Base-by-base conservation (phyloP, 2,113 vertebrate genomes). In the Notiomystis cincta region DNA sequence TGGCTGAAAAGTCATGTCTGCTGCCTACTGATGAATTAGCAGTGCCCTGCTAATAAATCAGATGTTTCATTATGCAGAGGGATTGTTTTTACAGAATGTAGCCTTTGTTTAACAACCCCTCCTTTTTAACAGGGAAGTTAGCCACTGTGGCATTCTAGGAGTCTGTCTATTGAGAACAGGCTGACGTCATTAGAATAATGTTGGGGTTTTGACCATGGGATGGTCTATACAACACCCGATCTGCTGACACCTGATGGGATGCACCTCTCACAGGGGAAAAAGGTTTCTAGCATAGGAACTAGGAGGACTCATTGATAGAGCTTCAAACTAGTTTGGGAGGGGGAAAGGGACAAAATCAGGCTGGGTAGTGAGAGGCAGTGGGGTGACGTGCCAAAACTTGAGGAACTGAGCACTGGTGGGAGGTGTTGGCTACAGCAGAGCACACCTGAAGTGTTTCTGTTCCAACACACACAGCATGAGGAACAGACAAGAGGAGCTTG, bases 1-100 rank as follows among this genome's bases (percentile, higher is more conserved):
- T 22, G 10, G 31, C 31, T 70, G 47, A 94, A 89, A 47, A 30
- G 8, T 19, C 64, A 37, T 40, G 12, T 61, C 51, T 75, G 2
- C 60, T 94, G 23, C 64, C 48, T 75, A 25, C 19, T 79, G 50
- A 42, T 88, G 28, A 64, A 54, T 66, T 96, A 61, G 82, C 19
- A 42, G 48, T 67, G 88, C 64, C 64, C 54, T 37, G 53, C 17
- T 85, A 86, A 94, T 51, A 54, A 28, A 61, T 45, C 61, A 90
- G 30, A 38, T 80, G 28, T 76, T 81, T 56, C 66, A 22, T 90
- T 96, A 89, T 79, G 71, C 61, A 40, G 28, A 87, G 57, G 44
- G n/a, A 66, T 93, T 96, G 64, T 82, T 94, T 95, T 80, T 69
- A 86, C 51, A 75, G 28, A 82, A 79, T 71, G 33, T 27, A 76